Evolutionary conservation across 2,888 invertebrate genomes (phyloP).

Genomic region (Drosophila lacicola): DNA sequence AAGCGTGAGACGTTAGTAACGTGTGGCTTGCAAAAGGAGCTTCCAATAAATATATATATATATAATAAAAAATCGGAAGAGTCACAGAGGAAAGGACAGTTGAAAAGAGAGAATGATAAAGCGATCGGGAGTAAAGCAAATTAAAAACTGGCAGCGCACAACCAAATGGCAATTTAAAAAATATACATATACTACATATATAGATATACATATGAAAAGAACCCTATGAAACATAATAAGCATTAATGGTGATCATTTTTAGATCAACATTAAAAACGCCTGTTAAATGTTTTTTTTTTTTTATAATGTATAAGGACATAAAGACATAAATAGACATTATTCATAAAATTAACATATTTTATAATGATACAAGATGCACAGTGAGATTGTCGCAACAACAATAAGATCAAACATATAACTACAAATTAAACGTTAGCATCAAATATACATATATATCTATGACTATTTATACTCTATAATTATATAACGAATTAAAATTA

Average conservation of each 20-base stretch:
- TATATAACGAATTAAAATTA: constrained; percentile 20
- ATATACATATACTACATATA: constrained; percentile 19
- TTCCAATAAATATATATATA: constrained; percentile 80
- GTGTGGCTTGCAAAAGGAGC: constrained; percentile 83
- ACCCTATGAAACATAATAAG: constrained; percentile 54
- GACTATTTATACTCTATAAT: constrained; percentile 13
- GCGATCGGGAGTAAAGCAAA: constrained; percentile 1
- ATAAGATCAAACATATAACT: constrained; percentile 46
- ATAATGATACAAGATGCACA: constrained; percentile 12
- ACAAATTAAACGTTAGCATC: constrained; percentile 30
- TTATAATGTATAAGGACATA: constrained; percentile 37
- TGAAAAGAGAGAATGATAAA: constrained; percentile 1
- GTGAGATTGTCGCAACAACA: constrained; percentile 25
- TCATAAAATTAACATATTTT: constrained; percentile 18
- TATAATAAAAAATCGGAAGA: constrained; percentile 24
- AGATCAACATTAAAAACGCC: constrained; percentile 34
- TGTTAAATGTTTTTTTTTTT: constrained; percentile 30
- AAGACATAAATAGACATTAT: constrained; percentile 34
- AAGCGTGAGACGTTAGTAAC: constrained; percentile 45
- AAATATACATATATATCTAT: constrained; percentile 33
- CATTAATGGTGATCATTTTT: constrained; percentile 61
- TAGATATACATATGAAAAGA: constrained; percentile 27
- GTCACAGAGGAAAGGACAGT: neutral
- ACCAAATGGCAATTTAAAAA: constrained; percentile 46
- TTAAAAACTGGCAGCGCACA: constrained; percentile 18